These are phyloP conservation scores for Natrix natrix DNA, from an alignment of 2,797 vertebrate species.

Conservation along the genomic window DNA sequence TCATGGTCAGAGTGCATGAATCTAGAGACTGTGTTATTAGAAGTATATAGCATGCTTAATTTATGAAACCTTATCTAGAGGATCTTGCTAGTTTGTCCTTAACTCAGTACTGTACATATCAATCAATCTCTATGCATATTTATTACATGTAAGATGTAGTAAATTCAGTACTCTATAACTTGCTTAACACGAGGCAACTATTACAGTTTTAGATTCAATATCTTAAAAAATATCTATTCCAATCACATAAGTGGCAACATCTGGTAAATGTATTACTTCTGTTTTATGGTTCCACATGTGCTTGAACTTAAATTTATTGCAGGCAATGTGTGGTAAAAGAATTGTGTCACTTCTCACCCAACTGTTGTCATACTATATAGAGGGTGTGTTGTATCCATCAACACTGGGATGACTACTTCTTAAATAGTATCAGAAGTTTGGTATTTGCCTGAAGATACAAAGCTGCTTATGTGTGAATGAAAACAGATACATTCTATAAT, in stretches of 20 bases:
- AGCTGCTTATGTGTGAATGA: conserved; percentile 29
- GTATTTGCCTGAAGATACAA: conserved; percentile 20
- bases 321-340: conserved; percentile 57
- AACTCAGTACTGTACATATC: conserved; percentile 19
- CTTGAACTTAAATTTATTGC: conserved; percentile 70
- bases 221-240: conserved; percentile 49
- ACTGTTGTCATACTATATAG: conserved; percentile 37
- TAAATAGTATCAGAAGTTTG: background rate
- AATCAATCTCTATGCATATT: conserved; percentile 26
- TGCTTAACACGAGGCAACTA: conserved; percentile 33
- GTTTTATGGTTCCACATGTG: conserved; percentile 70
- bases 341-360: conserved; percentile 59
- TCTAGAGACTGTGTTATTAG: conserved; percentile 21
- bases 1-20: conserved; percentile 38
- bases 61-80: conserved; percentile 33
- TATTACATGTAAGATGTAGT: conserved; percentile 44
- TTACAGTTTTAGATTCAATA: conserved; percentile 45
- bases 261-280: conserved; percentile 75
- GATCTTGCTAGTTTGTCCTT: conserved; percentile 3
- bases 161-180: conserved; percentile 44
- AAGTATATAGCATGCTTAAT: conserved; percentile 35
- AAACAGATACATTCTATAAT: conserved; percentile 27
- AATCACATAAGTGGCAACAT: conserved; percentile 72
- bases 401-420: conserved; percentile 3
- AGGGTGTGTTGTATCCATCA: conserved; percentile 28